Evolutionary conservation across 2,888 invertebrate genomes (phyloP).

Genomic region (Rhagonycha lutea): DNA sequence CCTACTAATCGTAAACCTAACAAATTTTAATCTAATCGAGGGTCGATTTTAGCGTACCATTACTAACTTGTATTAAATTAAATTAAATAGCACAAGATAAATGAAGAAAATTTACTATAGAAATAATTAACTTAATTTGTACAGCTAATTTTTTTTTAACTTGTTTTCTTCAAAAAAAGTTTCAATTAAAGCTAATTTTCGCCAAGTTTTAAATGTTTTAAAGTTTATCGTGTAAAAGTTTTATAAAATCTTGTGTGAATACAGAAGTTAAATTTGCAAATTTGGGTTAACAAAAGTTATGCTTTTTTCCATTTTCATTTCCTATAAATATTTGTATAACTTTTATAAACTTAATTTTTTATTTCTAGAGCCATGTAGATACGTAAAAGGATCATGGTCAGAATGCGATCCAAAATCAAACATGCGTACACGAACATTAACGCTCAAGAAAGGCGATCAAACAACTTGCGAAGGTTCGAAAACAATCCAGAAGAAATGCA

Average conservation of each 20-base stretch:
- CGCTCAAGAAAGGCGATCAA: constrained; percentile 82
- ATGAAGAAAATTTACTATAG: not conserved
- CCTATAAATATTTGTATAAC: not conserved
- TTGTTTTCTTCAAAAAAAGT: not conserved
- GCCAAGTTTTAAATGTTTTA: not conserved
- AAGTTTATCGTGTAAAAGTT: not conserved
- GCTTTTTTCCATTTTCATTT: not conserved
- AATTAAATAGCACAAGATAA: not conserved
- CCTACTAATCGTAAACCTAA: constrained; percentile 1
- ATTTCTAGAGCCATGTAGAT: constrained; percentile 75
- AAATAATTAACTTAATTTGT: not conserved
- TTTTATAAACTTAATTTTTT: not conserved
- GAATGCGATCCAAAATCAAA: constrained; percentile 86
- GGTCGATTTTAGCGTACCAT: not conserved
- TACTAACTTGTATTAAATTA: not conserved
- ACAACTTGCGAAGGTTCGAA: constrained; percentile 80
- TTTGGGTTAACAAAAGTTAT: not conserved
- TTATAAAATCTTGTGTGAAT: not conserved
- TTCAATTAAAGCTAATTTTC: not conserved
- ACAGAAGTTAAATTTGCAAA: not conserved
- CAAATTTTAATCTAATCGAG: not conserved
- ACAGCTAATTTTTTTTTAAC: not conserved
- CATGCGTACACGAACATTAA: constrained; percentile 79
- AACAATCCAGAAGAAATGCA: constrained; percentile 89
- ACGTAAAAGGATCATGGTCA: constrained; percentile 85